phyloP scores from a whole-genome alignment of 1,140 invertebrate species.

The Gryllus bimaculatus region DNA sequence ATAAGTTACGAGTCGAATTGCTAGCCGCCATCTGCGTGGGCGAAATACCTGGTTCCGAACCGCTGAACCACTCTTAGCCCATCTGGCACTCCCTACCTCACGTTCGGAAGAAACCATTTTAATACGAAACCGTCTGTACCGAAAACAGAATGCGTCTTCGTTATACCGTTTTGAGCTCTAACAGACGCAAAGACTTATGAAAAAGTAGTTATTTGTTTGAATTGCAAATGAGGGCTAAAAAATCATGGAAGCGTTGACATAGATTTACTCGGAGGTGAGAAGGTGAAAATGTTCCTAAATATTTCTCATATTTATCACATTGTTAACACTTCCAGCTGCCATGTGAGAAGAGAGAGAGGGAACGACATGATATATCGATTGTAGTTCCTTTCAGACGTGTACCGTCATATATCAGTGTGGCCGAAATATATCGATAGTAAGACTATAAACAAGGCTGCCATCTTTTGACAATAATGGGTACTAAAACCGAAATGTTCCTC shows the following conservation, averaged over 20 bases:
- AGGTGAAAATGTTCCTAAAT: constrained; percentile 20
- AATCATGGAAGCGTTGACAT: constrained; percentile 18
- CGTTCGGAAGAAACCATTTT: not conserved
- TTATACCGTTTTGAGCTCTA: not conserved
- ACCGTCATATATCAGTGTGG: constrained; percentile 12
- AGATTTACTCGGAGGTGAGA: constrained; percentile 20
- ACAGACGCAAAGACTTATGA: constrained; percentile 8
- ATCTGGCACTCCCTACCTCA: too few relatives aligned
- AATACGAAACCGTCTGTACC: not conserved
- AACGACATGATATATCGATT: constrained; percentile 14
- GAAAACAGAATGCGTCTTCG: not conserved
- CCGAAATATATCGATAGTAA: constrained; percentile 16
- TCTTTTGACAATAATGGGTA: constrained; percentile 18
- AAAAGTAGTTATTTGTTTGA: constrained; percentile 18
- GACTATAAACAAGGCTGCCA: constrained; percentile 14
- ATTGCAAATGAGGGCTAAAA: constrained; percentile 20
- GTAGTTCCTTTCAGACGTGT: not conserved
- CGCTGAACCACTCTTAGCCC: too few relatives aligned
- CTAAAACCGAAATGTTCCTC: constrained; percentile 14
- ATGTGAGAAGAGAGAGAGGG: not conserved
- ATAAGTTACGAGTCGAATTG: too few relatives aligned
- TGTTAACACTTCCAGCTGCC: constrained; percentile 17
- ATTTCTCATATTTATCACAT: constrained; percentile 21
- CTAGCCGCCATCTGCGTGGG: too few relatives aligned
- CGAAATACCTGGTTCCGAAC: too few relatives aligned